Base-by-base conservation (phyloP, 2,888 invertebrate genomes). In the Agriopis leucophaearia region DNA sequence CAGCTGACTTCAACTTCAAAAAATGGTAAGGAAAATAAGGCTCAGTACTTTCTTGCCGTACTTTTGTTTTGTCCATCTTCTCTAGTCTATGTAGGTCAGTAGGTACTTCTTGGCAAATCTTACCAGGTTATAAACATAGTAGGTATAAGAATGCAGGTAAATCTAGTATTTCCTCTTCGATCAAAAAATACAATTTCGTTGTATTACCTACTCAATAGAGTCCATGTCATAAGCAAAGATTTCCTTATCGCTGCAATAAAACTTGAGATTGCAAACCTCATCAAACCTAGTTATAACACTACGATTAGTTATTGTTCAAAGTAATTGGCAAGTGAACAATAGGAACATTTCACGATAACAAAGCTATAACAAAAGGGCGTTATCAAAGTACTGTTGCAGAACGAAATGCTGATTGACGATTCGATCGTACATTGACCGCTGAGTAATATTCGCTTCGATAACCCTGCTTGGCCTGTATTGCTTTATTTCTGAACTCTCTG, bases 401-500 rank as follows among this genome's bases (percentile, higher is more conserved):
- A 77, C 78, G 81, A 82, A 84, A 83, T 85, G 84, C 83, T 78
- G 81, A 80, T 76, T 50, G 59, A 27, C 48, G 59, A 15, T 75
- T 52, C 27, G 27, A 57, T 75, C 76, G 89, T 84, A 76, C 90
- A 80, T 84, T 90, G 90, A 91, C 90, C 89, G 86, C 82, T 85
- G 82, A 86, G 81, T 84, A 86, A 86, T 78, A 78, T 74, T 80
- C 78, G 78, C 78, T 74, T 78, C 84, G 90, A 51, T 51, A 51
- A 51, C 51, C 51, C 51, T 76, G 81, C 86, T 82, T 82, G 81
- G 86, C 83, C 81, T 74, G 51, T 74, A 69, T 71, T 85, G 83
- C 83, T 91, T 89, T 93, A 92, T 92, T 92, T 91, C 82, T 86
- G 88, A 83, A 83, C 92, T 87, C 89, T 78, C 85, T 85, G 90